These are phyloP conservation scores for Lucilia cuprina DNA, from an alignment of 1,140 invertebrate species.

Conservation along the genomic window DNA sequence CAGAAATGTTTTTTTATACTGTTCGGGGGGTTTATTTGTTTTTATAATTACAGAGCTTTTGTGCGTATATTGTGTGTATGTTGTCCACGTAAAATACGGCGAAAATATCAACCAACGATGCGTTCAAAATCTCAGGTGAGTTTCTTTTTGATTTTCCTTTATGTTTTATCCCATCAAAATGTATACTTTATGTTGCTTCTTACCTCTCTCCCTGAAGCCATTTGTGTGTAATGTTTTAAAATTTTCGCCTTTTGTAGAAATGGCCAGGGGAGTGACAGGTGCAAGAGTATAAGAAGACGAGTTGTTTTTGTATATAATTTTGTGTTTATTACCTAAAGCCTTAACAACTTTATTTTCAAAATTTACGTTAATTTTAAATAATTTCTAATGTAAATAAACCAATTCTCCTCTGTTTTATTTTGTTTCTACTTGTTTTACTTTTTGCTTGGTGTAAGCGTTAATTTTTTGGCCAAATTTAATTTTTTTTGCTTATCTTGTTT, in stretches of 20 bases:
- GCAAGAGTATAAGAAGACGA: too few relatives aligned
- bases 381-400: neutral
- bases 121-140: conserved; percentile 82
- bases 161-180: neutral
- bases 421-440: neutral
- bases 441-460: neutral
- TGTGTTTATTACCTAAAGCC: neutral
- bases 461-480: neutral
- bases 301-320: neutral
- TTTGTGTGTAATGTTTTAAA: neutral
- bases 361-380: conserved; percentile 15
- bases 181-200: neutral
- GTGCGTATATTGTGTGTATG: conserved; percentile 81
- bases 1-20: neutral
- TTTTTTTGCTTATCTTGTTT: neutral
- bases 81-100: conserved; percentile 76
- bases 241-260: too few relatives aligned
- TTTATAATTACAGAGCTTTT: conserved; percentile 76
- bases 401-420: neutral
- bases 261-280: too few relatives aligned
- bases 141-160: conserved; percentile 22
- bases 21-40: conserved; percentile 30
- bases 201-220: neutral
- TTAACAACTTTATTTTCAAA: conserved; percentile 19
- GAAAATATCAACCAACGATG: conserved; percentile 80